Base-by-base conservation (phyloP, 1,140 invertebrate species). In the Venturia canescens region DNA sequence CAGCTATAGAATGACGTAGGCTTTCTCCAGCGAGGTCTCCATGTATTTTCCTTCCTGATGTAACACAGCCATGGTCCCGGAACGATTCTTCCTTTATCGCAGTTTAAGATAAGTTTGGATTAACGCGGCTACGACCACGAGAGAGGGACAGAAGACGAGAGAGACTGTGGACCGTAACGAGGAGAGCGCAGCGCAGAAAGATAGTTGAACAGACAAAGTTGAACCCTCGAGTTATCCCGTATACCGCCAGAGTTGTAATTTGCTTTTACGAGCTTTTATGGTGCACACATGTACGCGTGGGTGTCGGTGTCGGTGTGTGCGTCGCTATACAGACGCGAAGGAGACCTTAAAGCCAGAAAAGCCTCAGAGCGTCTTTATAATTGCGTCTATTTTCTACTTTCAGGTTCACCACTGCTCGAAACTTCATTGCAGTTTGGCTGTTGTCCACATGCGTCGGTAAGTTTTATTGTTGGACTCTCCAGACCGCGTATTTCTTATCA, bases 401-500 rank as follows among this genome's bases (percentile, higher is more conserved):
- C 87, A 90, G 89, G 84, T 89, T 85, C 71, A 80, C 84, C 57
- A 82, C 78, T 80, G 82, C 86, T 83, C 75, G 84, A 23, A 75
- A 53, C 27, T 78, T 87, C 38, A 81, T 88, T 63, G 83, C 79
- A 34, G 84, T 85, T 81, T 89, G 86, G 85, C 84, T 91, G 75
- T 66, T 87, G 82, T 80, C 82, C 78, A 86, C 86, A 63, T 86
- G 84, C 79, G 87, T 86, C 21, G 89, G 89, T 90, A 82, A 91
- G 89, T 88, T 53, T 16, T 38, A 9, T 57, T 16, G 7, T n/a
- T n/a, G n/a, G n/a, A n/a, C n/a, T 0, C 53, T 23, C 21, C 27
- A 27, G 34, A 38, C 5, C 57, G 21, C 57, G 21, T 23, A 63
- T 63, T 21, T 63, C 21, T 23, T 67, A 9, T 31, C 63, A 31